These are phyloP conservation scores for Coreius guichenoti DNA, from an alignment of 2,797 vertebrate genomes.

Conservation along the genomic window DNA sequence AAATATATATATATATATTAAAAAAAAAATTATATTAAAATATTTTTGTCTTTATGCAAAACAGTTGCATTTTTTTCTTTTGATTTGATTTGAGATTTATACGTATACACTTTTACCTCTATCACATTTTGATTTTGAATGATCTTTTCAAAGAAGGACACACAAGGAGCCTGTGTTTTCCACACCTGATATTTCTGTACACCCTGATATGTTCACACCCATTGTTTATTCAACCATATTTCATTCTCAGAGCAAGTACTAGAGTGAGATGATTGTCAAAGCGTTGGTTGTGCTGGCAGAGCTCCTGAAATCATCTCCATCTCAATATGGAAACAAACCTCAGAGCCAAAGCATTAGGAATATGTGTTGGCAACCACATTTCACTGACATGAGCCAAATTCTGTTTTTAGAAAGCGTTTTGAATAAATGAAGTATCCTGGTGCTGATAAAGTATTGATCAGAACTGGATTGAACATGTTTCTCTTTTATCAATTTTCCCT, in stretches of 20 bases:
- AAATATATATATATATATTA: too few species aligned
- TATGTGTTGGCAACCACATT: conserved; percentile 8
- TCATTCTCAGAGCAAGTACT: not conserved
- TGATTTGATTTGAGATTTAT: not conserved
- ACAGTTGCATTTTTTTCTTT: not conserved
- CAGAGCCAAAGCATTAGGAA: conserved; percentile 8
- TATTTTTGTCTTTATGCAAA: not conserved
- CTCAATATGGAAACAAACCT: conserved; percentile 7
- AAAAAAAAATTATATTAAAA: not conserved
- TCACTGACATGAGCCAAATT: not conserved
- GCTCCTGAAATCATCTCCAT: not conserved
- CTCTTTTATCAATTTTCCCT: not conserved
- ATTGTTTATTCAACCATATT: not conserved
- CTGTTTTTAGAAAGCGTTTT: conserved; percentile 22
- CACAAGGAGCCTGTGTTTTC: not conserved
- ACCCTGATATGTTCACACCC: not conserved
- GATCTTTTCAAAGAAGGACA: not conserved
- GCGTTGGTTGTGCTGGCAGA: conserved; percentile 26
- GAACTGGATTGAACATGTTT: not conserved
- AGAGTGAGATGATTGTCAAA: conserved; percentile 4
- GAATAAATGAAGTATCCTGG: not conserved
- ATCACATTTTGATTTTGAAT: not conserved
- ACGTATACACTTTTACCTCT: not conserved
- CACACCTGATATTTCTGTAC: not conserved
- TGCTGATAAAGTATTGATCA: not conserved